Evolutionary conservation across 2,888 invertebrate genomes (phyloP).

Genomic region (Caenorhabditis auriculariae): DNA sequence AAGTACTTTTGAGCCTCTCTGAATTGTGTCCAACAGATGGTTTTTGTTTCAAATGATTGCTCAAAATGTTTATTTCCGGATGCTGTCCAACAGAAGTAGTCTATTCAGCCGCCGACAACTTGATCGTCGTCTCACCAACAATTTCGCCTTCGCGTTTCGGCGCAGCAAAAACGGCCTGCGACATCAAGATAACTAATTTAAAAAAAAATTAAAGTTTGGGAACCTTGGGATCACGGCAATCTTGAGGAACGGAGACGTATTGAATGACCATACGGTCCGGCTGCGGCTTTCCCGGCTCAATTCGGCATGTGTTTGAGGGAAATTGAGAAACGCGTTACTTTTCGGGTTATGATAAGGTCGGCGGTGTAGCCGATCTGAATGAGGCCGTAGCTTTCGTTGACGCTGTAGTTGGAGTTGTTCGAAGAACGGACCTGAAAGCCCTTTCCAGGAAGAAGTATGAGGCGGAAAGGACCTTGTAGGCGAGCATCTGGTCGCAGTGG

Average conservation of each 20-base stretch:
- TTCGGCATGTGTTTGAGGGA: background rate
- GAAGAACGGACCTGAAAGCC: slow-evolving; percentile 36
- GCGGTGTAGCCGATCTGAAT: slow-evolving; percentile 32
- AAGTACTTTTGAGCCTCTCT: no score
- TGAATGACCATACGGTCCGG: slow-evolving; percentile 28
- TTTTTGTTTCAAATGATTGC: no score
- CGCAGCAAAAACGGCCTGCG: no score
- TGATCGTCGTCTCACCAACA: slow-evolving; percentile 31
- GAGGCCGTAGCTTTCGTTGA: slow-evolving; percentile 22
- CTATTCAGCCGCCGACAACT: slow-evolving; percentile 35
- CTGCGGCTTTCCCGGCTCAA: slow-evolving; percentile 23
- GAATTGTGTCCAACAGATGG: no score
- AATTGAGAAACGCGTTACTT: slow-evolving; percentile 2
- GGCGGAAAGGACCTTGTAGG: slow-evolving; percentile 37
- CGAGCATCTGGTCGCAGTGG: slow-evolving; percentile 42
- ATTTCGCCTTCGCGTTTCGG: slow-evolving; percentile 22
- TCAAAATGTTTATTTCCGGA: no score
- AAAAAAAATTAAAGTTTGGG: no score
- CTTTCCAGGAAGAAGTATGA: background rate
- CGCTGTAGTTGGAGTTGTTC: slow-evolving; percentile 49
- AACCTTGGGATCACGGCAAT: slow-evolving; percentile 17
- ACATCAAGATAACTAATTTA: no score
- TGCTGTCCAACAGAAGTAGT: no score
- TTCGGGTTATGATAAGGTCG: slow-evolving; percentile 28
- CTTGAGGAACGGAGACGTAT: slow-evolving; percentile 24